Conservation (phyloP, 2,797 vertebrate genomes). For the Hapalemur alaotrensis region DNA sequence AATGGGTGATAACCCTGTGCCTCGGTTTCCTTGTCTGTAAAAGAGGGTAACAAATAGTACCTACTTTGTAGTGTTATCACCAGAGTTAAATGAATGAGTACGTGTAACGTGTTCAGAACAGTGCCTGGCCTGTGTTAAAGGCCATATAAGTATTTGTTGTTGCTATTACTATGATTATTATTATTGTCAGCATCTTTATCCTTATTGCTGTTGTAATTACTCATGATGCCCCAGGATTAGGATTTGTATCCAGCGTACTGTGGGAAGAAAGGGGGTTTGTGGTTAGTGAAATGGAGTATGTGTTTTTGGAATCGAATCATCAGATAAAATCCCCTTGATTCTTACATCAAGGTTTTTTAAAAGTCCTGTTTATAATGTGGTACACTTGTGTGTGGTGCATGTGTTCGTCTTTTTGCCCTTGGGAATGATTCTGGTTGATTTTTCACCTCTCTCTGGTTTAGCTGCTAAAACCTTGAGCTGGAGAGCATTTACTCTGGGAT, state of each 20-base stretch:
- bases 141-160: not conserved
- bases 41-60: not conserved
- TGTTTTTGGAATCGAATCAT: not conserved
- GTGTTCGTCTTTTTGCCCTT: not conserved
- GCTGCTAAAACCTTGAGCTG: not conserved
- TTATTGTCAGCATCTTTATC: not conserved
- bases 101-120: not conserved
- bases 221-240: not conserved
- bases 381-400: not conserved
- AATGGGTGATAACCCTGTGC: not conserved
- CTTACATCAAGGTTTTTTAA: not conserved
- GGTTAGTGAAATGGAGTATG: not conserved
- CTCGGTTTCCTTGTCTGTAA: not conserved
- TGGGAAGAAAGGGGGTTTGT: not conserved
- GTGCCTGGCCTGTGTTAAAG: not conserved
- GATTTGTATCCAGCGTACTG: not conserved
- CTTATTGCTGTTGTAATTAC: not conserved
- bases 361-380: slow-evolving; percentile 27
- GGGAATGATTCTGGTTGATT: not conserved
- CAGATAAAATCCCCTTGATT: not conserved
- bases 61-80: not conserved
- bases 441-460: not conserved
- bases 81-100: not conserved
- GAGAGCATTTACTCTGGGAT: not conserved
- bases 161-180: fast-evolving